Conservation (phyloP, 2,113 vertebrate genomes). For the Urocolius indicus region DNA sequence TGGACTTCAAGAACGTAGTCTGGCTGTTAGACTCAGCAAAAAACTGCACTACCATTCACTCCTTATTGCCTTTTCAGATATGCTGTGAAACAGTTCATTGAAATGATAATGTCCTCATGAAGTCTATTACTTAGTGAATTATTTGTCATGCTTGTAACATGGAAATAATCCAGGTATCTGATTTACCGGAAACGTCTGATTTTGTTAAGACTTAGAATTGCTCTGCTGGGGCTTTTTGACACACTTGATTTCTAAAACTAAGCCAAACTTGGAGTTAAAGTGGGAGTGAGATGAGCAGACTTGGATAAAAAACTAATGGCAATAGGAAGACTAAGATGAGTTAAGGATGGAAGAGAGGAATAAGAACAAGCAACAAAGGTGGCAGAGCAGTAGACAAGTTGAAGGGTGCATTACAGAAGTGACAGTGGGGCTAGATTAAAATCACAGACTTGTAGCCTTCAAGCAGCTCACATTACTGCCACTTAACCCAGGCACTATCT, state of each 20-base stretch:
- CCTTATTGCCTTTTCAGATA: slow-evolving; percentile 12
- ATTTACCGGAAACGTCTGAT: slow-evolving; percentile 9
- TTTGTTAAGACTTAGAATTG: slow-evolving; percentile 7
- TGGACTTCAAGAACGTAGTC: not conserved
- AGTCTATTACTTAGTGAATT: slow-evolving; percentile 11
- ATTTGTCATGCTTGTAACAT: slow-evolving; percentile 10
- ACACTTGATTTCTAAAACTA: not conserved
- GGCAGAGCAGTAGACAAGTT: not conserved
- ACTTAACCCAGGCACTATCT: not conserved
- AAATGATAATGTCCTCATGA: slow-evolving; percentile 22
- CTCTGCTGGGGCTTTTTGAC: not conserved
- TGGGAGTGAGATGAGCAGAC: not conserved
- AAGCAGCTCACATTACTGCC: not conserved
- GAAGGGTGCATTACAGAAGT: not conserved
- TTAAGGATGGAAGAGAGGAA: not conserved
- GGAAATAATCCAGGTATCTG: not conserved
- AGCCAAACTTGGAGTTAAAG: not conserved
- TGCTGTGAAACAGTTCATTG: not conserved
- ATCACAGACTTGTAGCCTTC: not conserved
- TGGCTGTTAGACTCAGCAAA: not conserved
- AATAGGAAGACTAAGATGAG: not conserved
- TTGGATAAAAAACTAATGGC: not conserved
- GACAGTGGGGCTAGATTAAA: not conserved
- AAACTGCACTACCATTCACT: not conserved
- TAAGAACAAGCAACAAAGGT: not conserved